A percentile compares a stretch with the other conserved stretches of the same genome.
Conservation (phyloP, 2,113 vertebrate genomes). For the Eleginops maclovinus region DNA sequence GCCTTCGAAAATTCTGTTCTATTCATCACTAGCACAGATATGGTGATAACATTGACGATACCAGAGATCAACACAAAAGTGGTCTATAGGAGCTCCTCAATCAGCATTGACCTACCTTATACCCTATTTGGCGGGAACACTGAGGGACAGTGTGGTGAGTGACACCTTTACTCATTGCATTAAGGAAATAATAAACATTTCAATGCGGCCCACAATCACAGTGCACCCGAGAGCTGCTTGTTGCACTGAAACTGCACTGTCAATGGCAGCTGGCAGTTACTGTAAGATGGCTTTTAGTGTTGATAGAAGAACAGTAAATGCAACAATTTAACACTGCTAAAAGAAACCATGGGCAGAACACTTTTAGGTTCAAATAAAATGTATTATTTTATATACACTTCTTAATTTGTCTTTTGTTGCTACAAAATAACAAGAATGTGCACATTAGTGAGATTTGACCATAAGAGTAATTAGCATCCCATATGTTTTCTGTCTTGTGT, state of each 20-base stretch:
- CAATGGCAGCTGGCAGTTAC: neutral
- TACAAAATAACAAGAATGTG: too few relatives aligned
- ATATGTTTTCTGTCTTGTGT: too few relatives aligned
- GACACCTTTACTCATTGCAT: neutral
- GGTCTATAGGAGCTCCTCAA: conserved; percentile 83
- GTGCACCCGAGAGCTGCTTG: neutral
- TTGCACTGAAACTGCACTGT: neutral
- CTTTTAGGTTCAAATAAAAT: too few relatives aligned
- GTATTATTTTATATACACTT: too few relatives aligned
- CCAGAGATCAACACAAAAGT: conserved; percentile 77
- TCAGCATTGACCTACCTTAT: conserved; percentile 86
- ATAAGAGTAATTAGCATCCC: too few relatives aligned
- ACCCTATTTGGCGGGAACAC: conserved; percentile 88
- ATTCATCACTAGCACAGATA: conserved; percentile 79
- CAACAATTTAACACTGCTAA: neutral
- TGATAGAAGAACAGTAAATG: neutral
- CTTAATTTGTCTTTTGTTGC: too few relatives aligned
- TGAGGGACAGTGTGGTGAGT: conserved; percentile 92
- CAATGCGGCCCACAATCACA: neutral
- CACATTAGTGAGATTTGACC: too few relatives aligned
- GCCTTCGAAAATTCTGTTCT: conserved; percentile 83
- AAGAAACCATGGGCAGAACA: too few relatives aligned
- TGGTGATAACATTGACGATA: conserved; percentile 85
- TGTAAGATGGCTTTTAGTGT: neutral
- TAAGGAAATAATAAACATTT: neutral